phyloP scores from a whole-genome alignment of 2,113 vertebrate genomes.

The Cinclus mexicanus region DNA sequence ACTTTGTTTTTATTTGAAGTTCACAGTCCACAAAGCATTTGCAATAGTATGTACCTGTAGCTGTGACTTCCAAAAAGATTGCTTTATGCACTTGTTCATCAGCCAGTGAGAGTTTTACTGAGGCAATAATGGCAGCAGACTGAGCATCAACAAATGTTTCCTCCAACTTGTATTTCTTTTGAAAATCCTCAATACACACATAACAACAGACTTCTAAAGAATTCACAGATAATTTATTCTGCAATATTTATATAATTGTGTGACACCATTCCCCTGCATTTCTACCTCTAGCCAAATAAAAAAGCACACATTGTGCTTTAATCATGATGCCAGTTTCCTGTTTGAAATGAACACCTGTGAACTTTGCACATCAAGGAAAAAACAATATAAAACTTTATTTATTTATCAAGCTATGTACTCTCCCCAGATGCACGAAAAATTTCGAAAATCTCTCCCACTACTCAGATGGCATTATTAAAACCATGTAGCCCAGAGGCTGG shows the following conservation, averaged over 20 bases:
- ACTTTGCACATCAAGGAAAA: not conserved
- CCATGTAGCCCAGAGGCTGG: not conserved
- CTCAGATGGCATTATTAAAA: not conserved
- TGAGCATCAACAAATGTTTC: not conserved
- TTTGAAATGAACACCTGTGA: not conserved
- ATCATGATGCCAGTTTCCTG: not conserved
- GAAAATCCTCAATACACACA: not conserved
- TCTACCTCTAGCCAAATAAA: not conserved
- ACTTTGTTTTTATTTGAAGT: not conserved
- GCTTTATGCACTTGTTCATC: not conserved
- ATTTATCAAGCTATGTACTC: not conserved
- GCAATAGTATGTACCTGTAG: not conserved
- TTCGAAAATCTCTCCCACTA: not conserved
- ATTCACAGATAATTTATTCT: not conserved
- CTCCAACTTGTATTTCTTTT: not conserved
- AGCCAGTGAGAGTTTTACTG: not conserved
- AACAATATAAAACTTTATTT: not conserved
- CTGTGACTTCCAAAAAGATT: not conserved
- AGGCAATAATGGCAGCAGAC: not conserved
- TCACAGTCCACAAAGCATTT: not conserved
- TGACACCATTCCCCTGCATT: not conserved
- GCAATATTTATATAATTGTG: not conserved
- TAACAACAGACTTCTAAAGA: not conserved
- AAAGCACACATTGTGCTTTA: not conserved
- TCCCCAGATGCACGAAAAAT: not conserved